A percentile compares a stretch with the other conserved stretches of the same genome.
Conservation (phyloP, 2,113 vertebrate species). For the Serinus canaria region DNA sequence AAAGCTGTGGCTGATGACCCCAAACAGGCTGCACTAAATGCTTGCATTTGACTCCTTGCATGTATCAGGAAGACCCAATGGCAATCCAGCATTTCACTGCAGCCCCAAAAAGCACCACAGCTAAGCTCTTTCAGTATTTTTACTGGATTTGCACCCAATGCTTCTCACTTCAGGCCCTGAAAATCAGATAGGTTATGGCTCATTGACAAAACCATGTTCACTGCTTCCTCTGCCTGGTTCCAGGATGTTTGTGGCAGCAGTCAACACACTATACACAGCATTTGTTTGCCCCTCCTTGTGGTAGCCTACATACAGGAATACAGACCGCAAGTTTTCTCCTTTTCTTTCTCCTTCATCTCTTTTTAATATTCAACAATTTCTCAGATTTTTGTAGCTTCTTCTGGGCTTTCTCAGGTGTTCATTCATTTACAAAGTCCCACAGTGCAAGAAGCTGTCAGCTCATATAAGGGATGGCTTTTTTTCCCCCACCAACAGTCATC, state of each 20-base stretch:
- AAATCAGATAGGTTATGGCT: not conserved
- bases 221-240: not conserved
- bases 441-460: not conserved
- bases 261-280: rapidly evolving
- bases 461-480: not conserved
- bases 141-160: not conserved
- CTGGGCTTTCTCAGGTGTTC: not conserved
- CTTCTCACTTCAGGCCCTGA: not conserved
- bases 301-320: not conserved
- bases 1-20: not conserved
- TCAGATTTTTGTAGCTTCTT: not conserved
- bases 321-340: not conserved
- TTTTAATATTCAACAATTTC: not conserved
- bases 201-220: rapidly evolving
- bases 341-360: not conserved
- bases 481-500: rapidly evolving
- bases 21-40: not conserved
- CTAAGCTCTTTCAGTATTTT: not conserved
- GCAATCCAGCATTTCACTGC: not conserved
- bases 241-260: not conserved
- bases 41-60: not conserved
- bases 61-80: rapidly evolving
- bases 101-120: not conserved
- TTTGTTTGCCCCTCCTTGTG: not conserved
- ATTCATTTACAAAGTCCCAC: not conserved